These are phyloP conservation scores for Ceratina calcarata DNA, from an alignment of 1,140 invertebrate species.

Conservation along the genomic window DNA sequence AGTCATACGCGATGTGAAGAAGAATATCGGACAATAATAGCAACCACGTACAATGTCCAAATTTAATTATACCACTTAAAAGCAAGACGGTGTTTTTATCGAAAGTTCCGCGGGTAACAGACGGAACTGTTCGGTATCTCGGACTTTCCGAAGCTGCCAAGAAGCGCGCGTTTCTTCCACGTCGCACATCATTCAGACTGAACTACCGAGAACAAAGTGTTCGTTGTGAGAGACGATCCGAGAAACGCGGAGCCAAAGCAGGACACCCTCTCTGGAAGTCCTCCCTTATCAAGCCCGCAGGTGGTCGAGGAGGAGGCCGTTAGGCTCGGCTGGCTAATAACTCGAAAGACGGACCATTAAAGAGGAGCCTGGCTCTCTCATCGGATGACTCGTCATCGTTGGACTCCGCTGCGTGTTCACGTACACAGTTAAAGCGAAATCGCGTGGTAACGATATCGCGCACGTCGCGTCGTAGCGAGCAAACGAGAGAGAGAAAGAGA, in stretches of 20 bases:
- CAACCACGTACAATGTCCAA: background rate
- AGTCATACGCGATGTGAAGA: background rate
- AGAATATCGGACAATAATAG: too few species aligned
- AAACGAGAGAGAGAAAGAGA: slow-evolving; percentile 20
- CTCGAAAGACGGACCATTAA: slow-evolving; percentile 38
- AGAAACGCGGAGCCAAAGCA: background rate
- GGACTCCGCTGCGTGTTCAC: slow-evolving; percentile 11
- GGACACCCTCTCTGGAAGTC: too few species aligned
- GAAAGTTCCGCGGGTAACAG: background rate
- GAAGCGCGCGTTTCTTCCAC: background rate
- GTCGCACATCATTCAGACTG: background rate
- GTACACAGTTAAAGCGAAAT: background rate
- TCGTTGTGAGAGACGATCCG: too few species aligned
- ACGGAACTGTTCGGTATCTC: background rate
- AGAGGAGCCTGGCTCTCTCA: slow-evolving; percentile 13
- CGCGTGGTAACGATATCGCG: slow-evolving; percentile 43
- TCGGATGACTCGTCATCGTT: slow-evolving; percentile 37
- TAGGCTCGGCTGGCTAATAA: slow-evolving; percentile 32
- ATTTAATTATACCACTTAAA: background rate
- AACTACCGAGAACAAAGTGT: slow-evolving; percentile 4
- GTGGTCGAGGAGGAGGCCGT: slow-evolving; percentile 31
- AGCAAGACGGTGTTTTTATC: too few species aligned
- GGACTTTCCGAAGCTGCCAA: background rate
- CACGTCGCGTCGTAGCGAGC: slow-evolving; percentile 9
- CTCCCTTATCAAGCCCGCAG: slow-evolving; percentile 43